Evolutionary conservation across 2,888 invertebrate species (phyloP), one percentile per base, ranked within the genome.

Genomic region (Agriopis aurantiaria): DNA sequence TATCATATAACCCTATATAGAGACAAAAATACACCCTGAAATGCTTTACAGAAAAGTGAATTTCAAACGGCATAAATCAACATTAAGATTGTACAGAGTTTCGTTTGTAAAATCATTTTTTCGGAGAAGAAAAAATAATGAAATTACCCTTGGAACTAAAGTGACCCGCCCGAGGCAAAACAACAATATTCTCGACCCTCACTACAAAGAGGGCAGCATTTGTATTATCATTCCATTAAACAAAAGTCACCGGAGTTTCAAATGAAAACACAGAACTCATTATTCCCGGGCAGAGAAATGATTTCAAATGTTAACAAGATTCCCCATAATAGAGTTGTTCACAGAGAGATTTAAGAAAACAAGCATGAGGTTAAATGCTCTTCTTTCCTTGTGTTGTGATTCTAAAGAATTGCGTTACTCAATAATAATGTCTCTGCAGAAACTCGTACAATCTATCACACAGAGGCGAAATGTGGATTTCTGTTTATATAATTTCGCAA

Each of bases 191-290:
- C 88, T 86, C 88, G 84, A 84, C 84, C 81, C 87, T 87, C 88
- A 91, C 92, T 91, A 93, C 92, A 92, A 91, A 92, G 92, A 90
- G 89, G 89, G 87, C 84, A 92, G 88, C 91, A 91, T 91, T 92
- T 86, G 90, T 93, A 93, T 94, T 94, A 93, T 94, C 91, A 93
- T 94, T 94, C 92, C 93, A 94, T 94, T 94, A 93, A 92, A 93
- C 91, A 93, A 93, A 93, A 93, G 93, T 94, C 93, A 93, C 93
- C 89, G 88, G 90, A 88, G 91, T 92, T 93, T 91, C 91, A 87
- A 93, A 92, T 91, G 91, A 93, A 93, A 93, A 92, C 92, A 91
- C 91, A 91, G 90, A 92, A 91, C 91, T 92, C 92, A 92, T 93
- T 92, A 93, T 92, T 91, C 90, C 84, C 85, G 87, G 89, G 87